Percentiles rank a stretch among this genome's conserved stretches.
Evolutionary conservation across 2,888 invertebrate species (phyloP).

Genomic region (Drosophila ezoana): DNA sequence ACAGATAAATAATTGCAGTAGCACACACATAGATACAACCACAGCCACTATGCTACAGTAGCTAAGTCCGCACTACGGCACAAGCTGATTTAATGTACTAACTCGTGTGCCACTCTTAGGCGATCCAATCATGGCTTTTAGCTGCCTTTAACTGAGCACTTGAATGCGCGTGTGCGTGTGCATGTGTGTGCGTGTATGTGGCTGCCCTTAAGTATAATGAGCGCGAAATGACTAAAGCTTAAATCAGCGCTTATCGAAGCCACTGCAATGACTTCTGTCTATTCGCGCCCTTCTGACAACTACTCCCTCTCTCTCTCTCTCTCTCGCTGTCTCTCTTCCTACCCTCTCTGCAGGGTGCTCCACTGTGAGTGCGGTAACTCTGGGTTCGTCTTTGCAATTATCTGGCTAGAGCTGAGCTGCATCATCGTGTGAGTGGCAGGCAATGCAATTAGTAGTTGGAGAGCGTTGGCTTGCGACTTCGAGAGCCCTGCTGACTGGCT

Average conservation of each 20-base stretch:
- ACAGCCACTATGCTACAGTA: conserved; percentile 3
- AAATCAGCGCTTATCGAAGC: conserved; percentile 60
- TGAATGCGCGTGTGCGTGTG: conserved; percentile 7
- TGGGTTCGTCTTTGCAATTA: conserved; percentile 27
- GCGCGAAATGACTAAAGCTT: conserved; percentile 54
- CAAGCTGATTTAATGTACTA: conserved; percentile 68
- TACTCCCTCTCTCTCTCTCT: too few relatives aligned
- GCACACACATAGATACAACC: background rate
- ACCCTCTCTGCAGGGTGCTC: too few relatives aligned
- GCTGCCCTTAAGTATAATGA: conserved; percentile 39
- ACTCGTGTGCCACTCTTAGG: conserved; percentile 25
- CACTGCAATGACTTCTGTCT: conserved; percentile 29
- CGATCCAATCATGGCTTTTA: conserved; percentile 60
- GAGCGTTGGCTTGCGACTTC: conserved; percentile 15
- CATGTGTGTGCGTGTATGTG: conserved; percentile 10
- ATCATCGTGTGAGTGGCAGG: conserved; percentile 22
- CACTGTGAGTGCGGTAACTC: background rate
- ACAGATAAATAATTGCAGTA: background rate
- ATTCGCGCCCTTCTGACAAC: conserved; percentile 3
- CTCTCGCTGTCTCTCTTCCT: too few relatives aligned
- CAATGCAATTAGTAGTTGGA: conserved; percentile 45
- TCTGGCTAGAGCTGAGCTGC: conserved; percentile 18
- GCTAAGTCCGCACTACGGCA: conserved; percentile 11
- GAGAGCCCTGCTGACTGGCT: background rate
- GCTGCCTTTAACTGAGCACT: conserved; percentile 49